A percentile compares a stretch with the other conserved stretches of the same genome.
Conservation (phyloP, 1,140 invertebrate species). For the Brachionus asplanchnoidis region DNA sequence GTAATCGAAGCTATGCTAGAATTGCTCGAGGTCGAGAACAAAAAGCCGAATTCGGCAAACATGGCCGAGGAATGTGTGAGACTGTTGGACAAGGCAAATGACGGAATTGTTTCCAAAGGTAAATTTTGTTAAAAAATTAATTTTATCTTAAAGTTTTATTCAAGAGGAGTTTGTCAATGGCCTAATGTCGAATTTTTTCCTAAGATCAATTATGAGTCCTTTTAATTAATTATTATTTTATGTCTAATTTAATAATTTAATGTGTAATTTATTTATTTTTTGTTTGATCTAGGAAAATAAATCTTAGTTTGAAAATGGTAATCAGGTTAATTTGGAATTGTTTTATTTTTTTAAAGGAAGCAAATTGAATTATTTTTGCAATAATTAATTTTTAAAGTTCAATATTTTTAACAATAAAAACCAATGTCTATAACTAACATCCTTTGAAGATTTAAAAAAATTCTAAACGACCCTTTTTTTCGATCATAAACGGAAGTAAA, state of each 20-base stretch:
- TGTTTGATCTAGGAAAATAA: no score
- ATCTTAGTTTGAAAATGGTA: no score
- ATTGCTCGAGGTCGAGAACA: background rate
- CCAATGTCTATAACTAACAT: background rate
- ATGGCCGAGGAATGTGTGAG: background rate
- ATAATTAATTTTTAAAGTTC: no score
- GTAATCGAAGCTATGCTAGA: background rate
- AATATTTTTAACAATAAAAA: background rate
- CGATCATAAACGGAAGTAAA: no score
- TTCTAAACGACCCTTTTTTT: no score
- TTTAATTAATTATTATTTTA: background rate
- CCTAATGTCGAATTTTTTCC: background rate
- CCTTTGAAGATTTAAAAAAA: no score
- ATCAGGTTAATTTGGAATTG: no score
- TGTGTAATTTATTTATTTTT: background rate
- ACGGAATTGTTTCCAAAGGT: background rate
- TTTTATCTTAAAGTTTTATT: background rate
- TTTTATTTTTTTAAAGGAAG: no score
- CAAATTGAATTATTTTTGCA: background rate
- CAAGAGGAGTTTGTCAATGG: conserved; percentile 32
- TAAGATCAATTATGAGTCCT: conserved; percentile 19
- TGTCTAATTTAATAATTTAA: background rate
- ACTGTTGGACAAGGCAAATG: background rate
- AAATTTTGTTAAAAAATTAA: background rate
- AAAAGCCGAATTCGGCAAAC: background rate